Conservation (phyloP, 1,140 invertebrate genomes). For the Vollenhovia emeryi region DNA sequence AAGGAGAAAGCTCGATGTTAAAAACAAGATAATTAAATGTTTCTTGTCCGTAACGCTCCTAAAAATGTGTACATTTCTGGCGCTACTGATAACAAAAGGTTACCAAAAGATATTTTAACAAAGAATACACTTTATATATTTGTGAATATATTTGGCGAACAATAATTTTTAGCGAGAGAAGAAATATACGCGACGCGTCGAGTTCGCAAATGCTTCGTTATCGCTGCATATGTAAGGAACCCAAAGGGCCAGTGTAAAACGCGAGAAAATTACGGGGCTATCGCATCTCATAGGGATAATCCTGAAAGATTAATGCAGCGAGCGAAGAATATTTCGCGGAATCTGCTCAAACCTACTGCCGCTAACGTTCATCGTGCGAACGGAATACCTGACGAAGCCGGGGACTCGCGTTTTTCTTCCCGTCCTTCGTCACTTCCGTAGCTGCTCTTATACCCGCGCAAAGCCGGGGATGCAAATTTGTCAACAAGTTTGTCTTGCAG, state of each 20-base stretch:
- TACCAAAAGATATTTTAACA: not conserved
- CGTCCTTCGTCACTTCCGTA: constrained; percentile 11
- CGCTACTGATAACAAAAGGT: not conserved
- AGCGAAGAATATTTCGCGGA: constrained; percentile 3
- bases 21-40: constrained; percentile 1
- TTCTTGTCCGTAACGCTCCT: not conserved
- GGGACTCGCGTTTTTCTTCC: constrained; percentile 14
- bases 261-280: constrained; percentile 33
- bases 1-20: not conserved
- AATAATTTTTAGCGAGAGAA: not conserved
- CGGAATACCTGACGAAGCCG: not conserved
- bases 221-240: not conserved
- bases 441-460: constrained; percentile 39
- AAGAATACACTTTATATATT: not conserved
- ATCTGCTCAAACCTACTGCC: constrained; percentile 20
- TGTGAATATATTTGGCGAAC: not conserved
- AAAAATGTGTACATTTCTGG: not conserved
- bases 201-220: constrained; percentile 17
- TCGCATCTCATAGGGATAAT: not conserved
- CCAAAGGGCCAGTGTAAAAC: not conserved
- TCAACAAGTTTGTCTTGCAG: constrained; percentile 18
- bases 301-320: constrained; percentile 34
- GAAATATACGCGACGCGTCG: not conserved
- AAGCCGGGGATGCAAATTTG: constrained; percentile 30
- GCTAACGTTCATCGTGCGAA: not conserved